Base-by-base conservation (phyloP, 1,140 invertebrate genomes). In the Drosophila carrolli region DNA sequence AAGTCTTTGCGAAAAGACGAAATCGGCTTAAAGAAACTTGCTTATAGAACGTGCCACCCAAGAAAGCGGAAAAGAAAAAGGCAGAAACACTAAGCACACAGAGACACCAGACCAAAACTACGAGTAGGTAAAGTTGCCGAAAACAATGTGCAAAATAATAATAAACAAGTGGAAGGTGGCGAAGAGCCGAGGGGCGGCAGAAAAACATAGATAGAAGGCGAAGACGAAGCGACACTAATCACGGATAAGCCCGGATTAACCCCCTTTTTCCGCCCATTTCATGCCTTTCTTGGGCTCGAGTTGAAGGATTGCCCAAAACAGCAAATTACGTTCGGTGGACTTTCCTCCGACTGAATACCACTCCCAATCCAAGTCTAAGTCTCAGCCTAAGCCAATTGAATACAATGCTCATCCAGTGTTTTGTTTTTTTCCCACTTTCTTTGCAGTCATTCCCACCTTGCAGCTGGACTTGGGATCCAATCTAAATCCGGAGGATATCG, bases 401-500 rank as follows among this genome's bases (percentile, higher is more conserved):
- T 35, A 32, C 65, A 60, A 79, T 37, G 50, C 60, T 84, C 19
- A 66, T 61, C 58, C 51, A 41, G 32, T 32, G 35, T 38, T 66
- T 40, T 61, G 7, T 51, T 23, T 27, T 53, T 53, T 40, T 58
- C 41, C 60, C 55, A 43, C 27, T 75, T 73, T 19, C 60, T 92
- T 94, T 94, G 67, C 94, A 97, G 96, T 96, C 94, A 92, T 96
- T 47, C 96, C 97, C 35, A 95, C 95, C 44, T 92, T 97, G 59
- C 94, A 94, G 58, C 94, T 98, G 71, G 94, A 95, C 48, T 93
- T 97, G 29, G 97, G 97, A 29, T 95, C 95, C n/a, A 97, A 96
- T 91, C 94, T 97, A 93, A 97, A 97, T 93, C 96, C 96, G 1
- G 95, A 96, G 77, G 96, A 97, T 92, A 97, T 98, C 75, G 96